phyloP scores from a whole-genome alignment of 2,113 vertebrate genomes.

The Malurus melanocephalus region DNA sequence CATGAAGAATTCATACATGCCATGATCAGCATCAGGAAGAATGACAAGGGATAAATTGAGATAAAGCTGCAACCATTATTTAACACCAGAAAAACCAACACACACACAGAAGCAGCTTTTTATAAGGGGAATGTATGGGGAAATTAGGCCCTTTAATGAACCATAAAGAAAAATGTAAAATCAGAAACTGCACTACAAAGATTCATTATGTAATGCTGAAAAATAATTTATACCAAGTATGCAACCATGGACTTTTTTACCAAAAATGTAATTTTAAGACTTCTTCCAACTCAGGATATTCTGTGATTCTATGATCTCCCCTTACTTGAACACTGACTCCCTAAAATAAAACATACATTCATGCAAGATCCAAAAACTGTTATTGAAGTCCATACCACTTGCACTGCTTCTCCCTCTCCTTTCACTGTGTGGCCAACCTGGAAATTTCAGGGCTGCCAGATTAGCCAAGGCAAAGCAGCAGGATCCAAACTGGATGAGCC shows the following conservation, averaged over 20 bases:
- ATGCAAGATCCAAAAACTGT: background rate
- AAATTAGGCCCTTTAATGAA: background rate
- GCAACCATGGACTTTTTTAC: background rate
- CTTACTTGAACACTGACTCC: background rate
- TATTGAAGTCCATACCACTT: background rate
- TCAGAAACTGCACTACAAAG: background rate
- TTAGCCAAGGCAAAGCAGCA: background rate
- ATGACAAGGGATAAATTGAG: background rate
- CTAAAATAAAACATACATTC: background rate
- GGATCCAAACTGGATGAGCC: fast-evolving
- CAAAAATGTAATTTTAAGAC: background rate
- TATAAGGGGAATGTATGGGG: fast-evolving
- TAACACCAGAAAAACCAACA: background rate
- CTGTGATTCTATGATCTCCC: background rate
- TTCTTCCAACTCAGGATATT: background rate
- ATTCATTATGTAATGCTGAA: background rate
- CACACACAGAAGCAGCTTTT: background rate
- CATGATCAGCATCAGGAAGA: background rate
- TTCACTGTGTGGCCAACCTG: background rate
- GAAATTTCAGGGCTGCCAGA: background rate
- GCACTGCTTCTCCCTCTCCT: background rate
- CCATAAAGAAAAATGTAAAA: background rate
- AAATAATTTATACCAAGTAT: background rate
- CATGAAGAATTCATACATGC: background rate
- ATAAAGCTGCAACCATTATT: background rate